Base-by-base conservation (phyloP, 64 coral and sea anemone species). In the Orbicella faveolata region DNA sequence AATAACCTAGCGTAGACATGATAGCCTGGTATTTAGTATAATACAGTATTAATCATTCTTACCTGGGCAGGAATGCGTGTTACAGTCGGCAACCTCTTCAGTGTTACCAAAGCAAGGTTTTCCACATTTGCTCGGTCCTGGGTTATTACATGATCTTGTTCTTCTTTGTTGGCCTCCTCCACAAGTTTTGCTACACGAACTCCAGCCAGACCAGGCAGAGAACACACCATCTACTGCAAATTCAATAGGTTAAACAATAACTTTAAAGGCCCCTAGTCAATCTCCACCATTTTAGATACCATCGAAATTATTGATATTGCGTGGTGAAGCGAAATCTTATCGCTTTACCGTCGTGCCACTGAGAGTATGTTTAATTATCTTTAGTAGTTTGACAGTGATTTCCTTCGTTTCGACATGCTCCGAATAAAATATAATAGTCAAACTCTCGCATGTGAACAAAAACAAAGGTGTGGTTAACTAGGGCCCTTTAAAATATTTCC, bases 91-190 rank as follows among this genome's bases (percentile, higher is more conserved):
- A 21, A 39, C 26, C 23, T 88, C 87, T 44, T 78, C 73, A 18
- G 2, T 48, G 12, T 61, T 26, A 75, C 87, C 87, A 7, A 13
- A 14, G 61, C 87, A 88, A 26, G 48, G 10, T 34, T 66, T 62
- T 77, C 87, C 87, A 88, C 87, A 75, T 78, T 33, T 88, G 74
- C 87, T 88, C 21, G 87, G 87, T 23, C 36, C 6, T n/a, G 87
- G 87, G 20, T 76, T 37, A 15, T 2, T 77, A 23, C 87, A 88
- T 36, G 52, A 75, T 61, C 87, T 55, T 25, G 73, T 77, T 61
- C 87, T 88, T 6, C 2, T 76, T 23, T 77, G 52, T 36, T 63
- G 51, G 11, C 73, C 87, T 25, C 33, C 17, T 59, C 74, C 87
- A 77, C 87, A 88, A 23, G 41, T 77, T 51, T 7, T 75, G 52